Evolutionary conservation across 2,113 vertebrate species (phyloP).

Genomic region (Coptodon bakossiorum): DNA sequence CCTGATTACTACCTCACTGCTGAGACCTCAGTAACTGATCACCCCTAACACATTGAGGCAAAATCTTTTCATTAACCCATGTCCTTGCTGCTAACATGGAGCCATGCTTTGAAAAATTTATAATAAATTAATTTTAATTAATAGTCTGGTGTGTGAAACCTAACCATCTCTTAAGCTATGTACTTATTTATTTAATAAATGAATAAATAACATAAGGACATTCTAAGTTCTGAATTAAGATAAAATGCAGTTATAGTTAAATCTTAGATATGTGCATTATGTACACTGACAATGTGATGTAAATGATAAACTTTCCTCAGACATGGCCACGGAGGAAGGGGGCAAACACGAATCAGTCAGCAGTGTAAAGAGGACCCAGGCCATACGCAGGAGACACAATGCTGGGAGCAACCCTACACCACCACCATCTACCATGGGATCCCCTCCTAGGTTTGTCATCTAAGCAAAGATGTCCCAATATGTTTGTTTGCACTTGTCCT

Average conservation of each 20-base stretch:
- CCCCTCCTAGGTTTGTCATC: conserved; percentile 78
- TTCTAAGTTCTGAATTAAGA: background rate
- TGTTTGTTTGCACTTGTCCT: background rate
- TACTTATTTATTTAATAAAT: background rate
- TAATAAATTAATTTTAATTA: background rate
- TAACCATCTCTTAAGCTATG: background rate
- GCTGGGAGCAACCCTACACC: conserved; percentile 89
- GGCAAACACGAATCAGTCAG: conserved; percentile 75
- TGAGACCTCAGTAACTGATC: background rate
- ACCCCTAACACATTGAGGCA: background rate
- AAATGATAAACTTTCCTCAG: conserved; percentile 29
- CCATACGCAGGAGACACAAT: conserved; percentile 85
- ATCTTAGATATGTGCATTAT: background rate
- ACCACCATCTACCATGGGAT: conserved; percentile 86
- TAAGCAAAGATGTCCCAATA: background rate
- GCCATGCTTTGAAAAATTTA: background rate
- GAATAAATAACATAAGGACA: background rate
- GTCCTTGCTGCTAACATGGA: background rate
- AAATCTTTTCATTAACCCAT: background rate
- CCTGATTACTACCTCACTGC: background rate
- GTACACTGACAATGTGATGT: background rate
- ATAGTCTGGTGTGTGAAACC: background rate
- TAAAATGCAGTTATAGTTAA: background rate
- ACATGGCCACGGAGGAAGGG: conserved; percentile 69
- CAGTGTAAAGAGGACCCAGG: conserved; percentile 82